A percentile compares a stretch with the other conserved stretches of the same genome.
Conservation (phyloP, 2,113 vertebrate genomes). For the Leucosticte australis region DNA sequence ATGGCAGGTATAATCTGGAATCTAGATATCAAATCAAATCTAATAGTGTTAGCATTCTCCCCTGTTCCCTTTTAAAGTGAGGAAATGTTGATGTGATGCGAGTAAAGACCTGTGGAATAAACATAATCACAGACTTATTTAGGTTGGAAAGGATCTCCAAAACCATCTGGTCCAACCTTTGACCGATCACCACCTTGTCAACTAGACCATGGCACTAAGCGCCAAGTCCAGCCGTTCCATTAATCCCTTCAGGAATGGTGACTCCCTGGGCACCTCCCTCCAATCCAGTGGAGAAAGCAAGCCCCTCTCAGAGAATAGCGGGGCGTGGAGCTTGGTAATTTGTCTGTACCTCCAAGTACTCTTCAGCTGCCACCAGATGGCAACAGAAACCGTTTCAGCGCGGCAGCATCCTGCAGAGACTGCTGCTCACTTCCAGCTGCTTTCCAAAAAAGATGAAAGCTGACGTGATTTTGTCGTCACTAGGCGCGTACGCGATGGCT, state of each 20-base stretch:
- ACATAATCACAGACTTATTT: background rate
- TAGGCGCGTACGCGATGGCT: background rate
- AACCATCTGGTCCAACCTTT: background rate
- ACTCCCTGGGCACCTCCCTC: background rate
- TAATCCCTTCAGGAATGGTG: background rate
- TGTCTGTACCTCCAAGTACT: background rate
- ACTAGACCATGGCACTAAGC: background rate
- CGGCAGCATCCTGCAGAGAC: background rate
- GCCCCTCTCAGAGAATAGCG: fast-evolving
- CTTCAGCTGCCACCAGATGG: constrained; percentile 33
- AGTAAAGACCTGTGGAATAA: background rate
- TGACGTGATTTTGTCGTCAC: background rate
- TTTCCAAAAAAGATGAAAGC: background rate
- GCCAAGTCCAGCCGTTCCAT: background rate
- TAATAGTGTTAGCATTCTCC: background rate
- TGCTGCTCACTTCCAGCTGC: background rate
- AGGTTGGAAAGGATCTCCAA: background rate
- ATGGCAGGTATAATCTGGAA: background rate
- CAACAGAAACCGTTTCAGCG: constrained; percentile 1
- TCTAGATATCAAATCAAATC: background rate
- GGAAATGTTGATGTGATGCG: background rate
- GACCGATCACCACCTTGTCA: background rate
- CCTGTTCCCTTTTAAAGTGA: background rate
- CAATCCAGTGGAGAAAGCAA: background rate
- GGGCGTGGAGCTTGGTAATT: background rate